Evolutionary conservation across 2,113 vertebrate species (phyloP), one percentile per base, ranked within the genome.

Genomic region (Nannospalax galili): DNA sequence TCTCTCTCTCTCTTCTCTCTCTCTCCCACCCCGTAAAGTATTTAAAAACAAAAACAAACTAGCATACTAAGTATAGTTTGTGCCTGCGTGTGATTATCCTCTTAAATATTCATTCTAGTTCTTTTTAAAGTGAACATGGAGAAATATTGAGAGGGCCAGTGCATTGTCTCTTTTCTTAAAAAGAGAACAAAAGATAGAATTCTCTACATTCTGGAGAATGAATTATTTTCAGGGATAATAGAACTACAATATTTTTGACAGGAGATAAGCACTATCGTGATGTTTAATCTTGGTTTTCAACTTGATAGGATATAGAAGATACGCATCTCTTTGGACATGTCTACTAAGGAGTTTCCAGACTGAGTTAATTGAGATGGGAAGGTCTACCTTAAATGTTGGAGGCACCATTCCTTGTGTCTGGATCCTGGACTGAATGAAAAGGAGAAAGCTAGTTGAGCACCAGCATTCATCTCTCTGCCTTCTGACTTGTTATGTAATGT

Each of bases 251-350:
- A 26, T 58, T 67, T 52, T 24, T 26, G 56, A 74, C 32, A 17
- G 81, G 52, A 19, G 45, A 45, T 3, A 45, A 26, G 30, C 1
- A 42, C 30, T 0, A 0, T 8, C 37, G 42, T 69, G 6, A 15
- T 35, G 62, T 3, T n/a, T 48, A 52, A 85, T 48, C 19, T 42
- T 24, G 42, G 32, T 35, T 58, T 8, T n/a, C 30, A 52, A 42
- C 42, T n/a, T 24, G 11, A n/a, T 48, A 7, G 62, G 22, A 48
- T 45, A 35, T 67, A 69, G 11, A 67, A 35, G 30, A 84, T 67
- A 48, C 28, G 30, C 42, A 14, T 15, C 9, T 65, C 28, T 52
- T 52, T 45, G 45, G 42, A 30, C 14, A 52, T 16, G 17, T 48
- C 62, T 69, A 14, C 45, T 30, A 85, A n/a, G 30, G 28, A 42